phyloP scores from a whole-genome alignment of 2,113 vertebrate genomes.

The Tychaedon coryphoeus region DNA sequence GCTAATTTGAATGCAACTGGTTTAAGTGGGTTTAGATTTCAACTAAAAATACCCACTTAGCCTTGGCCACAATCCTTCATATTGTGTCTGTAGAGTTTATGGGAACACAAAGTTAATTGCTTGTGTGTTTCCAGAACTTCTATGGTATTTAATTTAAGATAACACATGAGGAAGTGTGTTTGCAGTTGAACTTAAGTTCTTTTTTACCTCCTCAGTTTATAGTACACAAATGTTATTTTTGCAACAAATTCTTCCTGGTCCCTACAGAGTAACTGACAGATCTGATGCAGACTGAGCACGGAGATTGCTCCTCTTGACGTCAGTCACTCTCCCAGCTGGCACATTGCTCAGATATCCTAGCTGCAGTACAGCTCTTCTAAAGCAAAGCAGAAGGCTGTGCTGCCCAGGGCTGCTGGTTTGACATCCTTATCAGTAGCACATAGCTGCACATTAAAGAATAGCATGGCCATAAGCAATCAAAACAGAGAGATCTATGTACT shows the following conservation, averaged over 20 bases:
- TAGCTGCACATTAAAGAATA: not conserved
- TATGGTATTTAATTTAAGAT: conserved; percentile 49
- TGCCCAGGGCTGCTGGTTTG: not conserved
- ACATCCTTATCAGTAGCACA: rapidly evolving
- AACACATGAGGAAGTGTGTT: conserved; percentile 53
- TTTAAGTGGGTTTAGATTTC: conserved; percentile 43
- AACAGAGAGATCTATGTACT: not conserved
- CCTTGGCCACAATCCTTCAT: not conserved
- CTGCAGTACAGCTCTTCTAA: not conserved
- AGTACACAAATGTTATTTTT: conserved; percentile 68
- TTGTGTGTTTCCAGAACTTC: conserved; percentile 42
- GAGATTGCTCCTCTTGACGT: not conserved
- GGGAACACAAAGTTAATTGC: conserved; percentile 45
- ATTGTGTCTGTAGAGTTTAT: conserved; percentile 17
- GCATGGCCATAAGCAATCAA: not conserved
- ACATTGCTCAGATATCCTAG: not conserved
- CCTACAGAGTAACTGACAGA: not conserved
- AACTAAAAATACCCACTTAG: not conserved
- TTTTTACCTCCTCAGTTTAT: conserved; percentile 60
- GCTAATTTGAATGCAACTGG: conserved; percentile 28
- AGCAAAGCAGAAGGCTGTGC: not conserved
- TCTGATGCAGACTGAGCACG: not conserved
- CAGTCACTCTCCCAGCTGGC: not conserved
- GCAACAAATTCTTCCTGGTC: conserved; percentile 61
- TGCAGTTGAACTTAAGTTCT: conserved; percentile 31